A percentile compares a stretch with the other conserved stretches of the same genome.
Evolutionary conservation across 2,113 vertebrate genomes (phyloP).

Genomic region (Xenopus laevis): DNA sequence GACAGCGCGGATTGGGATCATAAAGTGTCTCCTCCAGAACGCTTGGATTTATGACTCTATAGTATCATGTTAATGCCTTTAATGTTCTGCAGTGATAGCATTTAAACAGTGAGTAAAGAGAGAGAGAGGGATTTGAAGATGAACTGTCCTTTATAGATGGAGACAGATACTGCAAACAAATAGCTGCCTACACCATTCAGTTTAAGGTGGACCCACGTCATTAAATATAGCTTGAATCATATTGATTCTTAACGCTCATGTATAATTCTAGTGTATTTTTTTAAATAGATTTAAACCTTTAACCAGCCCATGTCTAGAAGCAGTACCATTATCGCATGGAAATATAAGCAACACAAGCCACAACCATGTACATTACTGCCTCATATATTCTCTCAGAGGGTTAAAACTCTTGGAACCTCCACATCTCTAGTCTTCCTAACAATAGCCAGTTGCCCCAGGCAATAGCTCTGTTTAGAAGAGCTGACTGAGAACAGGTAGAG

Average conservation of each 20-base stretch:
- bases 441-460: slow-evolving; percentile 1
- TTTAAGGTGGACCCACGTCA: neutral
- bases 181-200: neutral
- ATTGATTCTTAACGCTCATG: neutral
- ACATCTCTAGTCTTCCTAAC: neutral
- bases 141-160: slow-evolving; percentile 1
- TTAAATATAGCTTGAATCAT: neutral
- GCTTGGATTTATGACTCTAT: slow-evolving; percentile 35
- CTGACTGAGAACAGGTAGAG: slow-evolving; percentile 53
- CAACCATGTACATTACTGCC: no score
- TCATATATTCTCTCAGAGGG: no score
- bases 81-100: slow-evolving; percentile 40
- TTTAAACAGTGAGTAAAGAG: slow-evolving; percentile 44
- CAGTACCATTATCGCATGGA: no score
- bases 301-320: no score
- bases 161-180: slow-evolving; percentile 7
- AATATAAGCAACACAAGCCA: no score
- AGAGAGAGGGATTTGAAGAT: slow-evolving; percentile 19
- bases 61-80: slow-evolving; percentile 43
- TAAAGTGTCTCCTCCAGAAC: slow-evolving; percentile 39
- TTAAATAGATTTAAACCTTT: no score
- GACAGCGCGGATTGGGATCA: slow-evolving; percentile 34
- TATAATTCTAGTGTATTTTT: no score
- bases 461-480: slow-evolving; percentile 9
- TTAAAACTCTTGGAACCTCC: neutral